Base-by-base conservation (phyloP, 2,797 vertebrate species). In the Lutjanus argentimaculatus region DNA sequence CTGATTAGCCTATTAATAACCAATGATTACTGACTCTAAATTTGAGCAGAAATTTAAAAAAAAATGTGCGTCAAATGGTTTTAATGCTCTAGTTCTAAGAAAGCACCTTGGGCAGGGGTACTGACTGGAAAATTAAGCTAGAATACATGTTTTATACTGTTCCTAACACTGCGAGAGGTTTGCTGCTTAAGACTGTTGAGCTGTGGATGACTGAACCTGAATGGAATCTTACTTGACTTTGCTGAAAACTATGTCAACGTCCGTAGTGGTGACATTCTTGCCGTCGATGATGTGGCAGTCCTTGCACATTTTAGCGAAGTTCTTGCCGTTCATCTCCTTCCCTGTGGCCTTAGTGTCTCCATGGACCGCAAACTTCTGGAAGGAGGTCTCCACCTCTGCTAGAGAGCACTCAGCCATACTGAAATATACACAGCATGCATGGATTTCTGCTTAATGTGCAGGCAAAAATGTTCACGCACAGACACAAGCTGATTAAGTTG, bases 231-330 rank as follows among this genome's bases (percentile, higher is more conserved):
- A 98, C 97, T 98, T 98, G 91, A 97, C 96, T 97, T 98, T 97
- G 90, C 92, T 96, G 93, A 98, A 98, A 62, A 97, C 83, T 0
- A 97, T 97, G 90, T 97, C 97, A 2, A 96, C 89, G 0, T 98
- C 97, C 0, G 96, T 97, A 72, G 93, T 92, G 74, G 96, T 98
- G 91, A 98, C 88, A 0, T 82, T 89, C 91, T 97, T 97, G 67
- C 95, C 95, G 0, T 98, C 97, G 13, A 93, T 96, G 88, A 98
- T 89, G 7, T 90, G 90, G 82, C 97, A 97, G 82, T 98, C 97
- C 86, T 97, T 97, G 91, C 97, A 97, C 61, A 99, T 82, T 88
- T 98, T 98, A 14, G 90, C 95, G 80, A 98, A 97, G 88, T 98
- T 98, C 91, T 98, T 98, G 74, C 96, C 96, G 0, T 94, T 96